Percentiles rank a stretch among this genome's conserved stretches.
Conservation (phyloP, 2,113 vertebrate species). For the Pseudorhombus dupliciocellatus region DNA sequence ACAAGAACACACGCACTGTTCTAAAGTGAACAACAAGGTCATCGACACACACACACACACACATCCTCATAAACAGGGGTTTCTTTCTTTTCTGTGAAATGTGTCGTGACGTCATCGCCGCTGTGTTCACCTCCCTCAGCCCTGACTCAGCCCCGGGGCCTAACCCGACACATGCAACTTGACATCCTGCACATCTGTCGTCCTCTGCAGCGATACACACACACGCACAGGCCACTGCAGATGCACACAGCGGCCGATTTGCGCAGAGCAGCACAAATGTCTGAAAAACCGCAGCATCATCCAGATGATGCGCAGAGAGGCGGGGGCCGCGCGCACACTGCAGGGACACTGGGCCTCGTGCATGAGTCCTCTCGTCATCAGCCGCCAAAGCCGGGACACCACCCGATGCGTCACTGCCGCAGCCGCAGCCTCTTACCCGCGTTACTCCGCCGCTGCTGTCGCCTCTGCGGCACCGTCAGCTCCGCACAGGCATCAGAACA, state of each 20-base stretch:
- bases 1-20: not conserved
- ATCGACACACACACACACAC: not conserved
- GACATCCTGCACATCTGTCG: conserved; percentile 41
- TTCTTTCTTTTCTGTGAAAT: too few species aligned
- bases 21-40: conserved; percentile 33
- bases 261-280: conserved; percentile 79
- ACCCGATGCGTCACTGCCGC: conserved; percentile 57
- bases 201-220: conserved; percentile 58
- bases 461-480: conserved; percentile 48
- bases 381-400: conserved; percentile 36
- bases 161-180: conserved; percentile 37
- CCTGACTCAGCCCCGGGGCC: conserved; percentile 46
- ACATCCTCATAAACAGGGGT: too few species aligned
- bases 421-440: conserved; percentile 59
- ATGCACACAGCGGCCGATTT: conserved; percentile 57
- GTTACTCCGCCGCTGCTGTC: conserved; percentile 19
- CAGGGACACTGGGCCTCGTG: conserved; percentile 26
- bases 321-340: conserved; percentile 35
- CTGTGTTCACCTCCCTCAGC: not conserved
- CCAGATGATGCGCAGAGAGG: conserved; percentile 63
- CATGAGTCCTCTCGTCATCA: not conserved
- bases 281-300: conserved; percentile 76
- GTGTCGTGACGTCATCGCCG: too few species aligned
- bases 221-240: conserved; percentile 44
- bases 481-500: conserved; percentile 42